Percentiles rank a stretch among this genome's conserved stretches.
Evolutionary conservation across 2,113 vertebrate species (phyloP).

Genomic region (Vimba vimba): DNA sequence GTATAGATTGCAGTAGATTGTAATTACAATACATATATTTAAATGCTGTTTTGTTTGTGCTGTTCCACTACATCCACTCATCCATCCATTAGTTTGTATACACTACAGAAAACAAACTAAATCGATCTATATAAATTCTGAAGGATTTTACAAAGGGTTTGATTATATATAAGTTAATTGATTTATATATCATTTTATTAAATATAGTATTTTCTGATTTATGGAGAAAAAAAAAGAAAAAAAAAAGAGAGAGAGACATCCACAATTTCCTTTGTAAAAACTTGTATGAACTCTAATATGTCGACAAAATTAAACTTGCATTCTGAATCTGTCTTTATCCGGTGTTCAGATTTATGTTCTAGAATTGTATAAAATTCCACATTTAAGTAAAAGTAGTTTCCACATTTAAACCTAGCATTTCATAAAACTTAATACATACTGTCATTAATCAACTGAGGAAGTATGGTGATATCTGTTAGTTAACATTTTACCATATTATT

Average conservation of each 20-base stretch:
- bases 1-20: background rate
- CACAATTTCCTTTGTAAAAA: background rate
- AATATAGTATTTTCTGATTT: background rate
- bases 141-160: background rate
- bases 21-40: background rate
- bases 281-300: background rate
- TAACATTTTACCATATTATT: background rate
- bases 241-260: background rate
- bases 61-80: too few species aligned
- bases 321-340: background rate
- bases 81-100: too few species aligned
- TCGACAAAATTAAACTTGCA: background rate
- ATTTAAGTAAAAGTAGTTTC: background rate
- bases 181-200: background rate
- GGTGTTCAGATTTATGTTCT: background rate
- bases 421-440: background rate
- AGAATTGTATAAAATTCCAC: background rate
- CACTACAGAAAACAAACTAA: background rate
- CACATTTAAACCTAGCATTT: background rate
- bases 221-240: background rate
- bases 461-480: background rate
- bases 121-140: background rate
- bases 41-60: background rate
- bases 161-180: background rate
- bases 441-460: background rate